Evolutionary conservation across 2,888 invertebrate genomes (phyloP), one percentile per base, ranked within the genome.

Genomic region (Acanthosoma haemorrhoidale): DNA sequence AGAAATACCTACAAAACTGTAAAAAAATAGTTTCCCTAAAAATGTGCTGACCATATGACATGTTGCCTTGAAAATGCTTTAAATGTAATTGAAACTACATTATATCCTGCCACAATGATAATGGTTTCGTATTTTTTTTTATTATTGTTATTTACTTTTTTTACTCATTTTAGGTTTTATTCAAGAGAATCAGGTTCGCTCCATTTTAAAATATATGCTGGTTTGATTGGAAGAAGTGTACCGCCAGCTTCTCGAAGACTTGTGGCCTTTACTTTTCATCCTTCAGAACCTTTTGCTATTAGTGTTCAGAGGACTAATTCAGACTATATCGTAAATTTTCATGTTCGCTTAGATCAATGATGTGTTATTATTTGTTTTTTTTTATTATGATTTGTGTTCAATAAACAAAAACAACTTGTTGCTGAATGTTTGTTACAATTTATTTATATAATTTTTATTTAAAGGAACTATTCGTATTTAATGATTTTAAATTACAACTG

Each of bases 241-340:
- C 86, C 88, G 9, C 87, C 87, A 6, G 83, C 88, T 75, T 84
- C 91, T 11, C 82, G 94, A 75, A 83, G 93, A 75, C 84, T 96
- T 13, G 95, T 96, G 4, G 94, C 96, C 16, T 97, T 96, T 79
- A 94, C 94, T 9, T 96, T 95, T 80, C 97, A 97, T 81, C 97
- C 97, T 0, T 91, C 89, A 13, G 96, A 97, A 81, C 97, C 97
- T 0, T 94, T 97, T 81, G 92, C 94, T 8, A 94, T 97, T 74
- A 96, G 95, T 77, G 93, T 96, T 8, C 96, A 97, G 79, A 84
- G 96, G 76, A 92, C 94, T 9, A 92, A 94, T 81, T 87, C 92
- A 1, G 94, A 94, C 78, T 97, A 96, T 79, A 90, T 94, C 71
- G 94, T 96, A 60, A 96, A 96, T 82, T 93, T 97, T 80, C 97